phyloP scores from a whole-genome alignment of 2,113 vertebrate species.

The Lonchura striata region DNA sequence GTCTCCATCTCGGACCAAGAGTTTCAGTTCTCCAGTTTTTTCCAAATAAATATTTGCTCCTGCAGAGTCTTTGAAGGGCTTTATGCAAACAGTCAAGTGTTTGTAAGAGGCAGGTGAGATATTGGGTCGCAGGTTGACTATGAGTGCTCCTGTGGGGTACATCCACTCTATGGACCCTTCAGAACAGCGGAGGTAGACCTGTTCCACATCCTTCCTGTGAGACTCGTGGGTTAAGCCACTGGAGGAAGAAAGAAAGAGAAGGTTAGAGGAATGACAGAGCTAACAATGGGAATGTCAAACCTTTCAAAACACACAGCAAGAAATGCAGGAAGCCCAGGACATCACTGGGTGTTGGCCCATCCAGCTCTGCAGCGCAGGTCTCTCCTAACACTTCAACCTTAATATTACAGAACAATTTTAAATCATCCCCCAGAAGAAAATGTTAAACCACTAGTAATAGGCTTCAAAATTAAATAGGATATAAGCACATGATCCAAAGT shows the following conservation, averaged over 20 bases:
- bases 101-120: constrained; percentile 76
- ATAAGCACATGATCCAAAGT: constrained; percentile 53
- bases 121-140: constrained; percentile 94
- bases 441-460: background rate
- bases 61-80: constrained; percentile 84
- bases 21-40: constrained; percentile 86
- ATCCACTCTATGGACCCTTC: constrained; percentile 93
- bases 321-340: background rate
- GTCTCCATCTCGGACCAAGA: constrained; percentile 85
- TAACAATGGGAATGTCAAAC: background rate
- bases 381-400: background rate
- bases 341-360: background rate
- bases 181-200: constrained; percentile 95
- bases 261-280: background rate
- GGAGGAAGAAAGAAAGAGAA: background rate
- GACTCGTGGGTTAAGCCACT: constrained; percentile 94
- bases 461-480: constrained; percentile 22
- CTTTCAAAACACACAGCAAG: constrained; percentile 6
- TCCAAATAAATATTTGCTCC: constrained; percentile 98
- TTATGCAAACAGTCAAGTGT: constrained; percentile 92
- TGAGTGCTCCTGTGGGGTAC: constrained; percentile 94
- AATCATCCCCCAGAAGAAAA: background rate
- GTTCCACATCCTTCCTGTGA: constrained; percentile 93
- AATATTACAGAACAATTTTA: background rate
- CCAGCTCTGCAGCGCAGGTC: background rate